Evolutionary conservation across 2,888 invertebrate genomes (phyloP), one percentile per base, ranked within the genome.

Genomic region (Cabera pusaria): DNA sequence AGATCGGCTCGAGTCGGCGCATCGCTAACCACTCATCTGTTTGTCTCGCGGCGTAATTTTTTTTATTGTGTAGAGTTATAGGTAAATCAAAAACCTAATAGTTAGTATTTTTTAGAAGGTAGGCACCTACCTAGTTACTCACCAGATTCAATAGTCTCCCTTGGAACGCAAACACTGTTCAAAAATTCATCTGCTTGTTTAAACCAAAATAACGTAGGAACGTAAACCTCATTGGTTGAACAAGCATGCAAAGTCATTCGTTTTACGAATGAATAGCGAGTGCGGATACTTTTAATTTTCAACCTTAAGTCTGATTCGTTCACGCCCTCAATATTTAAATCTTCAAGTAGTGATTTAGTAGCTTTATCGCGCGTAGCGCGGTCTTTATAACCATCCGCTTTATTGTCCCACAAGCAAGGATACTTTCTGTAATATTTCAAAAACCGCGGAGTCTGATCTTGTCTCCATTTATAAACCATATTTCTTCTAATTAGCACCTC

Each of bases 381-480:
- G 29, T 21, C 21, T 31, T 20, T 31, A 31, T 31, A 31, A 20
- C 29, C 29, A 21, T 31, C 29, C 21, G 29, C 21, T 31, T 21
- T 31, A 31, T 31, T 21, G 12, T 34, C 12, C 33, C 25, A 25
- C 25, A 34, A 20, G 20, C 25, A 34, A 24, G 33, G 1, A 25
- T 34, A 34, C 33, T 34, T 34, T 34, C 25, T 34, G 20, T 19
- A 34, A 34, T 34, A 19, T 33, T 33, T 11, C 24, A 33, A 33
- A 24, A 24, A 33, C 33, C n/a, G n/a, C 23, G 33, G 33, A 23
- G 33, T 24, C 24, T 33, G 10, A 20, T 34, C 19, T 34, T 34
- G 26, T 26, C 26, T 34, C 26, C 34, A 26, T 34, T 34, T 35
- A 27, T 27, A 35, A 35, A 27, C 26, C 27, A 35, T 35, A n/a